Conservation (phyloP, 37 sponge, comb jelly and placozoan species). For the Eunapius fragilis region DNA sequence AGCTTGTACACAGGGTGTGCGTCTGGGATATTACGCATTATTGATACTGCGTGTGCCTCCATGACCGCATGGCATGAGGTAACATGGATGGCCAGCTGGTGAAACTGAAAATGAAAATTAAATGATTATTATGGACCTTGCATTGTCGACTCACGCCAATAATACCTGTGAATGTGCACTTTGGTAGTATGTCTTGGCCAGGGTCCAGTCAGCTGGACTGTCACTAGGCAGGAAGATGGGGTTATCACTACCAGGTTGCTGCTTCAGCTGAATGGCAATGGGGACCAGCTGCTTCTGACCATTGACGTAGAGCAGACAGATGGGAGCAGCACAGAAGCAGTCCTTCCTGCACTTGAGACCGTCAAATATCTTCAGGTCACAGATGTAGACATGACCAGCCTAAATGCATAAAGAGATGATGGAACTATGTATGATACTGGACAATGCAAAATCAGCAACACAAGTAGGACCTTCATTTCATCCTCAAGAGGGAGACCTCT, state of each 20-base stretch:
- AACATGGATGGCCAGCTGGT: conserved; percentile 64
- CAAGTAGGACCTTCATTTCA: conserved; percentile 61
- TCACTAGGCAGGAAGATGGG: conserved; percentile 73
- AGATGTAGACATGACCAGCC: conserved; percentile 74
- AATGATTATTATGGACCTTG: background rate
- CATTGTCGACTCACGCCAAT: too few species aligned
- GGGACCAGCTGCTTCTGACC: conserved; percentile 29
- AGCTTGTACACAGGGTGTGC: conserved; percentile 75
- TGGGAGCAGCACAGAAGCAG: conserved; percentile 46
- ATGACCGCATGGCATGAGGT: conserved; percentile 58
- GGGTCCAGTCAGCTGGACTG: conserved; percentile 52
- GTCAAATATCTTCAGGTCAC: conserved; percentile 54
- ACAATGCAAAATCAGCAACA: background rate
- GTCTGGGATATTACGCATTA: conserved; percentile 62
- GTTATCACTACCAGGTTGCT: background rate
- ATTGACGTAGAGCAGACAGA: conserved; percentile 69
- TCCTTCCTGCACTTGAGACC: conserved; percentile 36
- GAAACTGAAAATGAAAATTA: conserved; percentile 22
- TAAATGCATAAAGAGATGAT: too few species aligned
- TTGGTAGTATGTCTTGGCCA: conserved; percentile 62
- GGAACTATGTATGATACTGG: too few species aligned
- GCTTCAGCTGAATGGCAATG: conserved; percentile 80
- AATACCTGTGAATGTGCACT: conserved; percentile 54
- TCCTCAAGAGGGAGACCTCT: conserved; percentile 24
- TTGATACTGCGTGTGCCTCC: conserved; percentile 63